Evolutionary conservation across 2,888 invertebrate species (phyloP).

Genomic region (Papilio elwesi): DNA sequence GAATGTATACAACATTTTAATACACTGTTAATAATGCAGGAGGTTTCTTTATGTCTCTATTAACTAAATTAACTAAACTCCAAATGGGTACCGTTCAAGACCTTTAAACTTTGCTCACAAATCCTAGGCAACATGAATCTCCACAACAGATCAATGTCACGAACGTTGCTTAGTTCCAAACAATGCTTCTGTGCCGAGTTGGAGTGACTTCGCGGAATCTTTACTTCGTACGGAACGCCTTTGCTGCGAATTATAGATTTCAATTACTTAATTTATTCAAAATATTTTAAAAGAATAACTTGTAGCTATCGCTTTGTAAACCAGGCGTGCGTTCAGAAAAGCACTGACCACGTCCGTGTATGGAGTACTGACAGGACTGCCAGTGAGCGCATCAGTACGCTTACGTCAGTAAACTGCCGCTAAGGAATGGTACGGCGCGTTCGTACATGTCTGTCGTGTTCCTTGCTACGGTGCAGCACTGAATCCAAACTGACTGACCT

Average conservation of each 20-base stretch:
- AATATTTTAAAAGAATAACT: not conserved
- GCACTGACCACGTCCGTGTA: too few relatives aligned
- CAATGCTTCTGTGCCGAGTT: constrained; percentile 8
- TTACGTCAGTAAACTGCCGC: too few relatives aligned
- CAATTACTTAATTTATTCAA: not conserved
- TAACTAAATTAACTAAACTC: not conserved
- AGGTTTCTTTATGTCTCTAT: too few relatives aligned
- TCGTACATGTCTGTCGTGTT: too few relatives aligned
- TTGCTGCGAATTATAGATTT: not conserved
- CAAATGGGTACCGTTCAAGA: constrained; percentile 10
- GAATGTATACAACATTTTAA: too few relatives aligned
- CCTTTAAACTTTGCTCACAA: constrained; percentile 2
- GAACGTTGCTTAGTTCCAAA: constrained; percentile 9
- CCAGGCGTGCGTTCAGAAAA: not conserved
- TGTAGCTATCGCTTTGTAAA: too few relatives aligned
- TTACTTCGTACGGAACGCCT: not conserved
- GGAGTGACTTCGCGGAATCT: not conserved
- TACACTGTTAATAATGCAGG: too few relatives aligned
- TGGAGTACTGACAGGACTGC: too few relatives aligned
- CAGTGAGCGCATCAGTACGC: too few relatives aligned
- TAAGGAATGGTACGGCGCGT: too few relatives aligned
- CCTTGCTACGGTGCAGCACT: too few relatives aligned
- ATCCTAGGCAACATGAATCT: constrained; percentile 5
- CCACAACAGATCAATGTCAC: constrained; percentile 1
- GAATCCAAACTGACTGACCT: too few relatives aligned